phyloP scores from a whole-genome alignment of 2,888 invertebrate species.

The Andricus curvator region DNA sequence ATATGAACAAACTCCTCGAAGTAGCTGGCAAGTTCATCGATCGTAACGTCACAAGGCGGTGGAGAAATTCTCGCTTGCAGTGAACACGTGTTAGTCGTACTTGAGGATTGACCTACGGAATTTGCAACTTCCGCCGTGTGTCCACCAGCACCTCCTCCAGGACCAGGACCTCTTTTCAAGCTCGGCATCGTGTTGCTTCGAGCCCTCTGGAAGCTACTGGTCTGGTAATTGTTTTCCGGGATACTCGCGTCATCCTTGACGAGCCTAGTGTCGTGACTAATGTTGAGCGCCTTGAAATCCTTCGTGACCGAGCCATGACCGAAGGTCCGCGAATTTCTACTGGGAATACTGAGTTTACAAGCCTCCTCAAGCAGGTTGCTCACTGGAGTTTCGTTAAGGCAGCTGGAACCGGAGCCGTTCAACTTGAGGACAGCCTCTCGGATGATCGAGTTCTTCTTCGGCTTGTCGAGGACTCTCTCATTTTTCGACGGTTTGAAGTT shows the following conservation, averaged over 20 bases:
- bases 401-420: constrained; percentile 60
- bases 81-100: constrained; percentile 82
- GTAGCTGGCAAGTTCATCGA: constrained; percentile 96
- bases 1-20: constrained; percentile 97
- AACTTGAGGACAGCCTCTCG: constrained; percentile 74
- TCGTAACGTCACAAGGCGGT: constrained; percentile 91
- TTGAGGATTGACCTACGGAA: constrained; percentile 62
- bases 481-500: constrained; percentile 71
- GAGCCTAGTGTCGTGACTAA: constrained; percentile 63
- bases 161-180: constrained; percentile 71
- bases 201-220: constrained; percentile 72
- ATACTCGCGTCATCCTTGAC: constrained; percentile 73
- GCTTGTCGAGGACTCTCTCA: constrained; percentile 67
- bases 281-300: constrained; percentile 72
- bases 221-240: constrained; percentile 63
- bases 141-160: constrained; percentile 65
- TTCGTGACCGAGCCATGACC: constrained; percentile 72
- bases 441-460: constrained; percentile 69
- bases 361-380: constrained; percentile 66
- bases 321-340: constrained; percentile 64
- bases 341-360: constrained; percentile 69
- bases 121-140: constrained; percentile 51
- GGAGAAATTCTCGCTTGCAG: constrained; percentile 87
- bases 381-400: constrained; percentile 64
- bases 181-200: constrained; percentile 77